Conservation (phyloP, 2,888 invertebrate species). For the Eristalinus aeneus region DNA sequence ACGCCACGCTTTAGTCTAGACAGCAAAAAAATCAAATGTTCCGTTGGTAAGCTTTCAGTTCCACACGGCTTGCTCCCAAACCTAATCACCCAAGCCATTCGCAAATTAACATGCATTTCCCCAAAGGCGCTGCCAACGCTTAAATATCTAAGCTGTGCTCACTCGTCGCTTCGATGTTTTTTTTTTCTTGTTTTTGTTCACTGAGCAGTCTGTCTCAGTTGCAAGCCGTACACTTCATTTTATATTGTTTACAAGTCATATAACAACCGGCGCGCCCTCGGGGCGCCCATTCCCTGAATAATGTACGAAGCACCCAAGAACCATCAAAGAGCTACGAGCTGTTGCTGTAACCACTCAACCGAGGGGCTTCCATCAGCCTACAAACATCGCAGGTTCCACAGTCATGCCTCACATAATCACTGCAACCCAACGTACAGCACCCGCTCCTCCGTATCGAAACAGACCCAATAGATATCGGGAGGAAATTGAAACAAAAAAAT, state of each 20-base stretch:
- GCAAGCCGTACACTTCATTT: too few relatives aligned
- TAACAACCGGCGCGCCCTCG: too few relatives aligned
- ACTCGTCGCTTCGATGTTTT: background rate
- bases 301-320: background rate
- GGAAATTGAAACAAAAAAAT: constrained; percentile 19
- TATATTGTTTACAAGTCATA: too few relatives aligned
- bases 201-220: too few relatives aligned
- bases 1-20: too few relatives aligned
- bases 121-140: too few relatives aligned
- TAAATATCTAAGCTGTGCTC: too few relatives aligned
- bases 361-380: background rate
- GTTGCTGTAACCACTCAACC: constrained; percentile 1
- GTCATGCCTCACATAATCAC: background rate
- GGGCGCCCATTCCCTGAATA: background rate
- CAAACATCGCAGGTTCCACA: background rate
- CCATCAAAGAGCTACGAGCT: background rate
- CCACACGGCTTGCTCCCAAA: background rate
- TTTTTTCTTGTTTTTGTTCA: background rate
- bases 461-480: constrained; percentile 31
- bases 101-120: background rate
- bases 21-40: too few relatives aligned
- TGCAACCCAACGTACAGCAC: constrained; percentile 23
- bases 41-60: too few relatives aligned
- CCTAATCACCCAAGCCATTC: background rate
- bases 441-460: background rate